Evolutionary conservation across 2,797 vertebrate species (phyloP).

Genomic region (Adelosebastes latens): DNA sequence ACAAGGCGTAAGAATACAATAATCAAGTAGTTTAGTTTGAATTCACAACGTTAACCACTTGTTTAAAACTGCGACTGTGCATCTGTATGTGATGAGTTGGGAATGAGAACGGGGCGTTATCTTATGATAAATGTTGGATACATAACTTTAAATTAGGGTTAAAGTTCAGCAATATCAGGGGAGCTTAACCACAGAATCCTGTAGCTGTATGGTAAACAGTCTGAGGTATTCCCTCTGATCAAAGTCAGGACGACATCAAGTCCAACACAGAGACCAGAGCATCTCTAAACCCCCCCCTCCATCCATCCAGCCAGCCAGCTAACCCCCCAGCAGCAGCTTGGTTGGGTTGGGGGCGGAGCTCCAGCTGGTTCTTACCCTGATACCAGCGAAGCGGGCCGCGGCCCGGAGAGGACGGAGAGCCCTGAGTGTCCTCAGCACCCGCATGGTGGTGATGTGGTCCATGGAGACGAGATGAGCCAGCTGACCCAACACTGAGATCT

Average conservation of each 20-base stretch:
- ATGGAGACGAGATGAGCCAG: slow-evolving; percentile 71
- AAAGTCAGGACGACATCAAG: neutral
- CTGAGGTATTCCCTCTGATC: neutral
- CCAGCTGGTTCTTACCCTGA: slow-evolving; percentile 86
- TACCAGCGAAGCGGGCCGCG: slow-evolving; percentile 92
- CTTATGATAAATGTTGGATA: too few species aligned
- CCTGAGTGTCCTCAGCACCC: slow-evolving; percentile 88
- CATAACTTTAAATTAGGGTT: too few species aligned
- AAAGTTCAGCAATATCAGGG: too few species aligned
- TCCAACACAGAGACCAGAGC: neutral
- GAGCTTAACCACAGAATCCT: neutral
- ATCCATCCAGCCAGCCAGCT: neutral
- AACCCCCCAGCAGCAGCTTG: neutral
- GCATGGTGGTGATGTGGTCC: slow-evolving; percentile 79
- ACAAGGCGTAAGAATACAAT: too few species aligned
- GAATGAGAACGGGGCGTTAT: too few species aligned
- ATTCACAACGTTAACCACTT: too few species aligned
- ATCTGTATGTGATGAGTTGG: too few species aligned
- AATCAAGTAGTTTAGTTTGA: too few species aligned
- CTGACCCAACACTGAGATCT: slow-evolving; percentile 80
- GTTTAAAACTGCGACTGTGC: too few species aligned
- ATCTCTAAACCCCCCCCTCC: slow-evolving; percentile 2
- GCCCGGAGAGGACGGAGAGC: slow-evolving; percentile 91
- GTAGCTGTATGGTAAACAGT: neutral
- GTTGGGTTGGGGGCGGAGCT: neutral